Evolutionary conservation across 2,113 vertebrate genomes (phyloP).

Genomic region (Laticauda colubrina): DNA sequence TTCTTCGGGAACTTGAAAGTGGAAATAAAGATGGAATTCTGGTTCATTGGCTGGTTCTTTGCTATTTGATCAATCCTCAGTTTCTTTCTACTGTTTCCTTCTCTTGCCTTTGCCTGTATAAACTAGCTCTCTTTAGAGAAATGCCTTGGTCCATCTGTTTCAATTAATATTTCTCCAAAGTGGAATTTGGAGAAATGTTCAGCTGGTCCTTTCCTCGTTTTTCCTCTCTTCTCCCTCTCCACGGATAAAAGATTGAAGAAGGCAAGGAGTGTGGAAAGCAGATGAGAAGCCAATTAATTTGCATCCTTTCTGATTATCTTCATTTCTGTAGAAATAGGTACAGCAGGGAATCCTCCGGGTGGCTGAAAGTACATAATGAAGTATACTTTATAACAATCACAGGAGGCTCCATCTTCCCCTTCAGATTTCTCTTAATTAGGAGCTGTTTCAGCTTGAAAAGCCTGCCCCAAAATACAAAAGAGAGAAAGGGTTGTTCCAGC

Average conservation of each 20-base stretch:
- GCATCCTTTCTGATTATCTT: constrained; percentile 65
- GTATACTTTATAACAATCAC: constrained; percentile 59
- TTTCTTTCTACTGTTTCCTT: not conserved
- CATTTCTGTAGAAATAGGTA: constrained; percentile 52
- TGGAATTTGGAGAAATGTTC: constrained; percentile 33
- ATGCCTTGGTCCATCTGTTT: constrained; percentile 17
- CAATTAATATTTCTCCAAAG: constrained; percentile 38
- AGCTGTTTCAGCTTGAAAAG: constrained; percentile 60
- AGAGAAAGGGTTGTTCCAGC: not conserved
- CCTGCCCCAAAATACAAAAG: constrained; percentile 29
- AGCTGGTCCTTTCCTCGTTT: constrained; percentile 28
- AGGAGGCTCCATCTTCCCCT: constrained; percentile 47
- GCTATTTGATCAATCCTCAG: constrained; percentile 5
- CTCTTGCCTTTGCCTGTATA: not conserved
- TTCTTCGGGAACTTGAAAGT: not conserved
- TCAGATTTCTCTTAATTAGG: constrained; percentile 60
- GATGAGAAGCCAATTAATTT: constrained; percentile 61
- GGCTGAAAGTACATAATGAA: constrained; percentile 60
- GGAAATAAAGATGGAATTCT: fast-evolving
- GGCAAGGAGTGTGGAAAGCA: constrained; percentile 37
- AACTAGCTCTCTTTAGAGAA: not conserved
- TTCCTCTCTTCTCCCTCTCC: not conserved
- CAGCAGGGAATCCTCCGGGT: constrained; percentile 60
- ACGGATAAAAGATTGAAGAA: constrained; percentile 39
- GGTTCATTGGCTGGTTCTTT: not conserved